Evolutionary conservation across 2,797 vertebrate species (phyloP).

Genomic region (Falco rusticolus): DNA sequence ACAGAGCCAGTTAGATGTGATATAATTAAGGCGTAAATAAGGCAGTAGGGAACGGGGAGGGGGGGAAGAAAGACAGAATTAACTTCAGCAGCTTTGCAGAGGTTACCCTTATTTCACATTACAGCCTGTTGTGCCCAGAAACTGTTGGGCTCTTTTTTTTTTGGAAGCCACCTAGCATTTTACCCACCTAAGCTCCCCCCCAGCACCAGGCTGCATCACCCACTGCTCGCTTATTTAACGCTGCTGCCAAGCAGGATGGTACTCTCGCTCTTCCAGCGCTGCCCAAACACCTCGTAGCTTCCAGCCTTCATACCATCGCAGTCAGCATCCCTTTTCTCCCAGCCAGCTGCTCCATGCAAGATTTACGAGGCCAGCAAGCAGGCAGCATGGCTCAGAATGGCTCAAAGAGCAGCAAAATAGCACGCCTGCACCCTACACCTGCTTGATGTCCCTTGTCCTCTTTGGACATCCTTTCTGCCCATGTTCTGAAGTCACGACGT

Average conservation of each 20-base stretch:
- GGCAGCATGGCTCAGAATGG: background rate
- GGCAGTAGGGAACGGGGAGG: background rate
- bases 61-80: background rate
- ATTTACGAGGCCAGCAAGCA: background rate
- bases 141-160: background rate
- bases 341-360: rapidly evolving
- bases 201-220: background rate
- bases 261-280: background rate
- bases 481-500: rapidly evolving
- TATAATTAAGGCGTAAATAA: background rate
- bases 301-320: background rate
- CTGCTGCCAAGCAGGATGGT: background rate
- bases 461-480: background rate
- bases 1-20: background rate
- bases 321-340: background rate
- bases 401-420: background rate
- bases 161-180: background rate
- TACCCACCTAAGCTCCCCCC: background rate
- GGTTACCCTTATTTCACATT: background rate
- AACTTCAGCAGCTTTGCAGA: background rate
- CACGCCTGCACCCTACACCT: background rate
- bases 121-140: background rate
- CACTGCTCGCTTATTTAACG: background rate
- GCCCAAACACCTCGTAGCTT: background rate
- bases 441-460: background rate